These are phyloP conservation scores for Cyprinodon tularosa DNA, from an alignment of 2,113 vertebrate genomes.

Conservation along the genomic window DNA sequence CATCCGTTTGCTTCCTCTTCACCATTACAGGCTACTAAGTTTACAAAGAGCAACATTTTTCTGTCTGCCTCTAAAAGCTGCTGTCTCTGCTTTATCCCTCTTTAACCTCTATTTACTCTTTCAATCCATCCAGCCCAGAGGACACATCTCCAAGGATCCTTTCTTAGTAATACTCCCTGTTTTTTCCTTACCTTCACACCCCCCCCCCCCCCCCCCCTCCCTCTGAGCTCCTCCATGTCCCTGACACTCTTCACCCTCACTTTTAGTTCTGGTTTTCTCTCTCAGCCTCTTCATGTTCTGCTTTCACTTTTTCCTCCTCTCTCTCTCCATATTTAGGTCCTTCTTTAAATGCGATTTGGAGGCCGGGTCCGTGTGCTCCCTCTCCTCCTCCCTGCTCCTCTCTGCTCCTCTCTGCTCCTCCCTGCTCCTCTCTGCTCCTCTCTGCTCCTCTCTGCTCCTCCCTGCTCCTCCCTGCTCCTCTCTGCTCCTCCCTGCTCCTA, in stretches of 20 bases:
- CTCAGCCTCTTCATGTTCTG: conserved; percentile 13
- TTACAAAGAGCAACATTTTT: conserved; percentile 33
- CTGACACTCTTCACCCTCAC: conserved; percentile 41
- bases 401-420: too few species aligned
- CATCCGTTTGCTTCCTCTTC: conserved; percentile 13
- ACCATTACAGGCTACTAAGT: conserved; percentile 26
- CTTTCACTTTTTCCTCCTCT: conserved; percentile 28
- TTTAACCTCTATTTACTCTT: conserved; percentile 70
- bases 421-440: too few species aligned
- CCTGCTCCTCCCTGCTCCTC: too few species aligned
- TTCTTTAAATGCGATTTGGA: conserved; percentile 80
- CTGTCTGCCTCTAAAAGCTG: conserved; percentile 51
- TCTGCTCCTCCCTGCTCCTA: too few species aligned
- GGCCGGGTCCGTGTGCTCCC: conserved; percentile 42
- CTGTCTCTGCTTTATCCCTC: conserved; percentile 61
- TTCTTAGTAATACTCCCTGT: conserved; percentile 24
- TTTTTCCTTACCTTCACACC: conserved; percentile 14
- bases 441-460: too few species aligned
- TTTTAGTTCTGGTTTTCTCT: conserved; percentile 40
- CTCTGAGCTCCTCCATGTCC: conserved; percentile 38
- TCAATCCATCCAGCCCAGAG: conserved; percentile 52
- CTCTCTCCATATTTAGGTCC: conserved; percentile 63
- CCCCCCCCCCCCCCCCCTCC: neutral
- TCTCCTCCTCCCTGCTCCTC: too few species aligned
- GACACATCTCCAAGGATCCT: conserved; percentile 28